phyloP scores from a whole-genome alignment of 2,888 invertebrate genomes.

The Morpho deidamia region DNA sequence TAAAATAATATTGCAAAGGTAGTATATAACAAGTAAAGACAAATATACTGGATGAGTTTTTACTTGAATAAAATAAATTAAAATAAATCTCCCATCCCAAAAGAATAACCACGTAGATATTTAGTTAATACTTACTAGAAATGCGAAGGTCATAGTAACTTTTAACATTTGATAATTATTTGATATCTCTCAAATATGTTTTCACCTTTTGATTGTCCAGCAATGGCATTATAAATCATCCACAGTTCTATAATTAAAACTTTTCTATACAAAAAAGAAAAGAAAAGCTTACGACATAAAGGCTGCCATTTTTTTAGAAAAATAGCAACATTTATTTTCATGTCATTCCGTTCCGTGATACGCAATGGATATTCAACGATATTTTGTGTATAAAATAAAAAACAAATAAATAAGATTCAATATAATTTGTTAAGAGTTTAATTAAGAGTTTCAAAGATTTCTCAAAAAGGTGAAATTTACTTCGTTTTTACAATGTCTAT shows the following conservation, averaged over 20 bases:
- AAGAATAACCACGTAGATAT: conserved; percentile 63
- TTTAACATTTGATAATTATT: conserved; percentile 43
- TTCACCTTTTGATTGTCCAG: conserved; percentile 43
- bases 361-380: background rate
- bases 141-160: conserved; percentile 54
- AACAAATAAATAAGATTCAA: too few relatives aligned
- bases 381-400: too few relatives aligned
- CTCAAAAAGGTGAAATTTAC: too few relatives aligned
- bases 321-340: conserved; percentile 55
- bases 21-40: conserved; percentile 25
- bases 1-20: conserved; percentile 23
- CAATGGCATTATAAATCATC: conserved; percentile 56
- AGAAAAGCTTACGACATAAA: conserved; percentile 76
- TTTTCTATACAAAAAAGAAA: conserved; percentile 54
- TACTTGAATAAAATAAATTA: conserved; percentile 20
- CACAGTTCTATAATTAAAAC: conserved; percentile 52
- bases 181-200: conserved; percentile 39
- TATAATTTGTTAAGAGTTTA: too few relatives aligned
- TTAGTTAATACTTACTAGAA: conserved; percentile 55
- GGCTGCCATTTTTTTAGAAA: conserved; percentile 71
- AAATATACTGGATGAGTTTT: conserved; percentile 18
- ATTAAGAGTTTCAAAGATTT: too few relatives aligned
- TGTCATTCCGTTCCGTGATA: conserved; percentile 33
- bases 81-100: conserved; percentile 41
- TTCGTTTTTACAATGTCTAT: too few relatives aligned